Base-by-base conservation (phyloP, 1,140 invertebrate species). In the Drosophila ambigua region DNA sequence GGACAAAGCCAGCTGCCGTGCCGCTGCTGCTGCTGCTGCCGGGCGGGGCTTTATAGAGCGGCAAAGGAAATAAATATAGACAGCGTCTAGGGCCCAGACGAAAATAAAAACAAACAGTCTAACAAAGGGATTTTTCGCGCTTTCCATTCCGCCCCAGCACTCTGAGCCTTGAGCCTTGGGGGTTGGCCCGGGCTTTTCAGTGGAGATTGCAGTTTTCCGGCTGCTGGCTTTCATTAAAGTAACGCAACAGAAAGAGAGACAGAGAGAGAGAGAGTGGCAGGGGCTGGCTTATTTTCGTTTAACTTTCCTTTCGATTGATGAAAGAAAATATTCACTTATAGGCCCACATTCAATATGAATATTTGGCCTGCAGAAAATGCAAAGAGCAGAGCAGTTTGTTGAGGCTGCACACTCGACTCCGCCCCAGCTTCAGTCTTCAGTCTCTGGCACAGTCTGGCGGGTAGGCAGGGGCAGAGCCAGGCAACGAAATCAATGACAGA, bases 31-130 rank as follows among this genome's bases (percentile, higher is more conserved):
- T 52, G 11, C 43, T 11, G 8, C 26, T 28, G 31, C 35, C 35
- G 4, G 11, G 4, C 4, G 35, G 35, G 73, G 59, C 71, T 63
- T 72, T 80, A 50, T 71, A 63, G 64, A 45, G 65, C 31, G 39
- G 31, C 59, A 67, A 63, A 68, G 69, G 77, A 77, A 85, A 77
- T 84, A 84, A 60, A 77, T 81, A 81, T 72, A 81, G 69, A 82
- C 78, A 69, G 69, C 60, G 73, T 59, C 68, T 72, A 63, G 63
- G 54, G 53, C 54, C 64, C 83, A 88, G 83, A 87, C 79, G 71
- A 87, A 88, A 87, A 87, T 88, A 87, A 87, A 87, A 87, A 87
- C 83, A 87, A 87, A 87, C 83, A 87, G 55, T 51, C 71, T 82
- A 88, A 87, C 84, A 87, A 83, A 88, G 79, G 79, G 71, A 87